These are phyloP conservation scores for Sesia bembeciformis DNA, from an alignment of 2,888 invertebrate genomes.

Conservation along the genomic window DNA sequence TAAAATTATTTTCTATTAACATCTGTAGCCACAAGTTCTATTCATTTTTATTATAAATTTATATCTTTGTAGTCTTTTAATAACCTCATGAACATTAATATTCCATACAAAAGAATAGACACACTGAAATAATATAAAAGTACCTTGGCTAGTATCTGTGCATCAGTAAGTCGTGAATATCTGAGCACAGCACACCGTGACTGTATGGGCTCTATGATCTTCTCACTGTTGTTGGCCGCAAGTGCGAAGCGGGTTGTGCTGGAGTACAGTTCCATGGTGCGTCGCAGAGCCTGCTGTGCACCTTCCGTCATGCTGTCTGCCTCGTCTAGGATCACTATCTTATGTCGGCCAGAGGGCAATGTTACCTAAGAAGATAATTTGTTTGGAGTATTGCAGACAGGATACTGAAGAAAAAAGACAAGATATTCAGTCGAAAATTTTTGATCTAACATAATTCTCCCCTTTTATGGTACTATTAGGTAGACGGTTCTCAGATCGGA, in stretches of 20 bases:
- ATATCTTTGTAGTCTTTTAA: too few species aligned
- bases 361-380: slow-evolving; percentile 76
- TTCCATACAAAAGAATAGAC: too few species aligned
- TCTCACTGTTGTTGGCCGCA: slow-evolving; percentile 98
- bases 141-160: slow-evolving; percentile 89
- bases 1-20: too few species aligned
- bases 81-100: too few species aligned
- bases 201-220: slow-evolving; percentile 99
- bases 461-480: not conserved
- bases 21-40: too few species aligned
- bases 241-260: slow-evolving; percentile 97
- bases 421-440: too few species aligned
- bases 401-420: too few species aligned
- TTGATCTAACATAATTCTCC: not conserved
- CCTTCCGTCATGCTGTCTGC: slow-evolving; percentile 99
- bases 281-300: slow-evolving; percentile 96
- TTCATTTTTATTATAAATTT: too few species aligned
- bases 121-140: too few species aligned
- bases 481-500: too few species aligned
- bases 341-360: slow-evolving; percentile 90
- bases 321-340: slow-evolving; percentile 98
- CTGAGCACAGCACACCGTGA: slow-evolving; percentile 97
- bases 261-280: slow-evolving; percentile 99
- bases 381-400: not conserved
- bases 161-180: slow-evolving; percentile 91